phyloP scores from a whole-genome alignment of 2,888 invertebrate genomes.

The Trissolcus brochymenae region DNA sequence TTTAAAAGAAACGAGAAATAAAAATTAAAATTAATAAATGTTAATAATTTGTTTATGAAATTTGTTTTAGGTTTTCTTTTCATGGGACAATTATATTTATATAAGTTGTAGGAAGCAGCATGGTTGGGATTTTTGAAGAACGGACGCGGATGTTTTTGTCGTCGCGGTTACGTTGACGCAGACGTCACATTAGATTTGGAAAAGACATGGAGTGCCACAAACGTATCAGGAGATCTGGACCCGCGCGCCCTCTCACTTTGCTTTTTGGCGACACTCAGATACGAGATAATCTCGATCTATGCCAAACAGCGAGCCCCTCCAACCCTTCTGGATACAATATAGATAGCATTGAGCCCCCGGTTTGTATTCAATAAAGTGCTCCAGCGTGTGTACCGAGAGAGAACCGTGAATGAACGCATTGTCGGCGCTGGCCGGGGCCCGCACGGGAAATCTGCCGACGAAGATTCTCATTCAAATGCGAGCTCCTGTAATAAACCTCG shows the following conservation, averaged over 20 bases:
- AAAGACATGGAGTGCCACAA: conserved; percentile 67
- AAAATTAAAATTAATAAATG: too few relatives aligned
- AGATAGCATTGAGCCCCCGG: conserved; percentile 73
- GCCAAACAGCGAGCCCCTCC: conserved; percentile 70
- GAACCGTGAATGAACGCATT: conserved; percentile 68
- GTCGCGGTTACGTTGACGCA: conserved; percentile 69
- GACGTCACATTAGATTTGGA: conserved; percentile 76
- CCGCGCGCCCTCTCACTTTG: conserved; percentile 65
- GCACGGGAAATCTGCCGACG: conserved; percentile 29
- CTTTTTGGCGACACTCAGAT: conserved; percentile 73
- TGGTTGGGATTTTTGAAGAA: too few relatives aligned
- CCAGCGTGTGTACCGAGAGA: conserved; percentile 61
- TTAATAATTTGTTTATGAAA: too few relatives aligned
- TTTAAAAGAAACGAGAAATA: too few relatives aligned
- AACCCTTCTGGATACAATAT: conserved; percentile 74
- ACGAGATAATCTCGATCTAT: conserved; percentile 75
- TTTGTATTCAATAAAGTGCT: conserved; percentile 71
- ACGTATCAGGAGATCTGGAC: conserved; percentile 61
- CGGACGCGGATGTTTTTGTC: conserved; percentile 49
- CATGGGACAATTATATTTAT: too few relatives aligned
- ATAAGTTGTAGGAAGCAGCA: too few relatives aligned
- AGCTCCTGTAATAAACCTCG: conserved; percentile 2
- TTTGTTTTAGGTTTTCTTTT: too few relatives aligned
- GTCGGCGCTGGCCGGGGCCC: conserved; percentile 58
- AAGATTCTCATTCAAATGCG: conserved; percentile 34